Conservation (phyloP, 2,797 vertebrate species). For the Aldrovandia affinis region DNA sequence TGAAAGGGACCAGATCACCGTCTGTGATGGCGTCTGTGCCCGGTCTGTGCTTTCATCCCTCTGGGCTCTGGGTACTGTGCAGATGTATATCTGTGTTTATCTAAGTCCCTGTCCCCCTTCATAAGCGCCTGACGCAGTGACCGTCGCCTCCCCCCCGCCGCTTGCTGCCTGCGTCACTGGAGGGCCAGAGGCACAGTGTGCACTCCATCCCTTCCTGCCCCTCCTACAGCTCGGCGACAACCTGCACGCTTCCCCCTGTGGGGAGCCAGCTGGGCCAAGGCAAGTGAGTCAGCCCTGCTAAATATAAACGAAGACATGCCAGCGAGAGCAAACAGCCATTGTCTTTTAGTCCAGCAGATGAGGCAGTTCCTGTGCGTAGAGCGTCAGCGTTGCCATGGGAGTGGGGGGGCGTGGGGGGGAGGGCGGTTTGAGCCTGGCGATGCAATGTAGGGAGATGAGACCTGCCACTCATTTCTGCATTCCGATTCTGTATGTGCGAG, state of each 20-base stretch:
- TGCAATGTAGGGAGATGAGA: not conserved
- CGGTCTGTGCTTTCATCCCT: not conserved
- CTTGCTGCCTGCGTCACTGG: constrained; percentile 14
- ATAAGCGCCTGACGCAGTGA: not conserved
- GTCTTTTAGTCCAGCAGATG: constrained; percentile 12
- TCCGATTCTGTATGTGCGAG: not conserved
- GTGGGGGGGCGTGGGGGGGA: not conserved
- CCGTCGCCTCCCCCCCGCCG: not conserved
- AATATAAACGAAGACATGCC: constrained; percentile 3
- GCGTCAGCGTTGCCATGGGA: constrained; percentile 1
- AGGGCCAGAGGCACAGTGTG: not conserved
- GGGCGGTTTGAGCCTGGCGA: not conserved
- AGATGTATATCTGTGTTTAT: constrained; percentile 19
- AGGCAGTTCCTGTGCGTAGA: not conserved
- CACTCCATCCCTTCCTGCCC: not conserved
- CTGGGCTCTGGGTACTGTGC: not conserved
- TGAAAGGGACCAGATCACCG: not conserved
- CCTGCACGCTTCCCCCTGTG: not conserved
- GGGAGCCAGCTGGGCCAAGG: not conserved
- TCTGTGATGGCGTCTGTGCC: not conserved
- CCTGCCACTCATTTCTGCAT: not conserved
- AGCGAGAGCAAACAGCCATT: not conserved
- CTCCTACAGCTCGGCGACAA: not conserved
- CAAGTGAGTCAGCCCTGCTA: not conserved
- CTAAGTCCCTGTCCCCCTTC: not conserved